A percentile compares a stretch with the other conserved stretches of the same genome.
Conservation (phyloP, 2,797 vertebrate species). For the Phrynocephalus vlangalii region DNA sequence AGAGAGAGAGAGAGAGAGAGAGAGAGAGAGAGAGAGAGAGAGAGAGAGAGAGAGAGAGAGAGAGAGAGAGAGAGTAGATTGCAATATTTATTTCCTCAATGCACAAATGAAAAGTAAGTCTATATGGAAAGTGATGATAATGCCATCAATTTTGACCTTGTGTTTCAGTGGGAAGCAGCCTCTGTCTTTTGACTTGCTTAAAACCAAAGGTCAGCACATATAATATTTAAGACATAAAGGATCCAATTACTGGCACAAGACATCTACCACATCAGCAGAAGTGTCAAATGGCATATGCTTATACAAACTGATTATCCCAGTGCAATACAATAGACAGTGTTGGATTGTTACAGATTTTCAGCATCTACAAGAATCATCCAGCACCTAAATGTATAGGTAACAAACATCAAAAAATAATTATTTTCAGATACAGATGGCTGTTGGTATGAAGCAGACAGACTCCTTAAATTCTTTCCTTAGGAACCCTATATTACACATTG, state of each 20-base stretch:
- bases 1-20: no score
- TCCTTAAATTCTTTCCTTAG: not conserved
- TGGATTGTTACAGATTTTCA: not conserved
- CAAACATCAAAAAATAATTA: not conserved
- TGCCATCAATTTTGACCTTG: not conserved
- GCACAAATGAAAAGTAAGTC: not conserved
- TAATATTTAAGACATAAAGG: conserved; percentile 8
- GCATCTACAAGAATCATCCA: not conserved
- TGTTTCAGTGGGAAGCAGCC: not conserved
- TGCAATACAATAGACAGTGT: not conserved
- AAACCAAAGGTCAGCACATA: conserved; percentile 19
- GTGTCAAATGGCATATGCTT: conserved; percentile 1
- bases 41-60: no score
- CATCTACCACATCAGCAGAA: conserved; percentile 1
- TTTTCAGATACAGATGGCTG: not conserved
- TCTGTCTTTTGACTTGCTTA: not conserved
- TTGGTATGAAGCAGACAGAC: not conserved
- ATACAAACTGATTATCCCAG: not conserved
- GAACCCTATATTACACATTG: not conserved
- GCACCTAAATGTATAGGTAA: not conserved
- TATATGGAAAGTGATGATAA: no score
- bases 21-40: no score
- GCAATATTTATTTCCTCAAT: not conserved
- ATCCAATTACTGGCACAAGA: conserved; percentile 1
- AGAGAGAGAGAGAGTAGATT: no score